Evolutionary conservation across 2,113 vertebrate species (phyloP), one percentile per base, ranked within the genome.

Genomic region (Saimiri boliviensis): DNA sequence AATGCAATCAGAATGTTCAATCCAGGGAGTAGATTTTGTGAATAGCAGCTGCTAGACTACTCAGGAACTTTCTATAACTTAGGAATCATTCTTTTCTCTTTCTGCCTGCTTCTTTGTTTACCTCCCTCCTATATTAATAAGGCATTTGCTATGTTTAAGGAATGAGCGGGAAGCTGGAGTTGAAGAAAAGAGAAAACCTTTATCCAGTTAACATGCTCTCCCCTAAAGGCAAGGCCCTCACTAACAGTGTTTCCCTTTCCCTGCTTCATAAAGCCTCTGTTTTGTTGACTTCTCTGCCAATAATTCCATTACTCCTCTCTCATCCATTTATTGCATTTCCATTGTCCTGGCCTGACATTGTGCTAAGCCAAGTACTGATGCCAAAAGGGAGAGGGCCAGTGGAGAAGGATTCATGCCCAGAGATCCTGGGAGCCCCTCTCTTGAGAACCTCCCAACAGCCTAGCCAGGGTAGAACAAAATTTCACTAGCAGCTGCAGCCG

Each of bases 401-500:
- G 19, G 68, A 93, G 32, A 47, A 89, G 86, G 21, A 97, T 92
- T 82, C 58, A 42, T 93, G 68, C 60, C 94, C 81, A 93, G 4
- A 96, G 91, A 63, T 54, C 85, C 58, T 68, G 17, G 68, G 60
- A 95, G 77, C 32, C 52, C 9, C 5, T 93, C 93, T 92, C 90
- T 37, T 92, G 86, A 97, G 89, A 84, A 16, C 83, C 70, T 80
- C 76, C 80, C 81, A 77, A 58, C 66, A 91, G 20, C 32, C 76
- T 95, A 86, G 56, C 93, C n/a, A 52, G 84, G 70, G 4, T 16
- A 71, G 66, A 94, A 88, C 32, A 76, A 54, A 88, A 91, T 93
- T 93, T 97, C 68, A 87, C 90, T 52, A 92, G 96, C 95, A 97
- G 95, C 89, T 95, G 96, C 89, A 85, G 91, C 52, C 86, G 19